phyloP scores from a whole-genome alignment of 30 jellyfish, hydroid and myxozoan genomes.

The Rhopilema esculentum region DNA sequence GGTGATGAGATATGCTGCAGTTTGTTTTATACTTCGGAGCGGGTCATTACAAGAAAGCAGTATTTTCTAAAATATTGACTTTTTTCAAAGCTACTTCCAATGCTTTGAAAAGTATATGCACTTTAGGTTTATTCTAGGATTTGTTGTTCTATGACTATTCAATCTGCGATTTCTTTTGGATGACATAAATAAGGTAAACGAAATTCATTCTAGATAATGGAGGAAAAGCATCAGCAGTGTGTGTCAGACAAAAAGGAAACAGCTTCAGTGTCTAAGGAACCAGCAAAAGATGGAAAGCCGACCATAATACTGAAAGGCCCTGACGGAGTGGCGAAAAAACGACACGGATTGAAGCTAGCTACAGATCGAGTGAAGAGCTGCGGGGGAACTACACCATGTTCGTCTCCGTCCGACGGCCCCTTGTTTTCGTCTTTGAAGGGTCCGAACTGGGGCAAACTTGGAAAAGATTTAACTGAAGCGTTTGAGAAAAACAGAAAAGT shows the following conservation, averaged over 20 bases:
- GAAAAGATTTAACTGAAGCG: constrained; percentile 16
- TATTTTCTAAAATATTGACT: too few species aligned
- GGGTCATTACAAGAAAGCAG: too few species aligned
- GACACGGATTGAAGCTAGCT: constrained; percentile 36
- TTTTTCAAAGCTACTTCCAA: too few species aligned
- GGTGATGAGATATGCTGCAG: too few species aligned
- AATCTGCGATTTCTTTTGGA: too few species aligned
- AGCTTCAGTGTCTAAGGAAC: not conserved
- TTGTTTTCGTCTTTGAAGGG: constrained; percentile 7
- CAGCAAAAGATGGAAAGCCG: too few species aligned
- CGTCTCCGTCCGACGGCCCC: constrained; percentile 59
- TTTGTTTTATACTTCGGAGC: too few species aligned
- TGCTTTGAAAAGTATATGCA: too few species aligned
- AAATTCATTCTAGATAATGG: not conserved
- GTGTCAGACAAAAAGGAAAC: not conserved
- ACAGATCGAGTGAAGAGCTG: constrained; percentile 36
- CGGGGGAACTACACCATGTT: constrained; percentile 55
- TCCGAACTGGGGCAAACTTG: constrained; percentile 29
- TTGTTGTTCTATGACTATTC: too few species aligned
- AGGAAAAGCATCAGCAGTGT: not conserved
- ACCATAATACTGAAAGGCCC: not conserved
- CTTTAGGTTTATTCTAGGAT: too few species aligned
- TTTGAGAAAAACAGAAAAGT: not conserved
- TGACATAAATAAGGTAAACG: not conserved
- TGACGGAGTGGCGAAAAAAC: not conserved